Conservation (phyloP, 2,888 invertebrate genomes). For the Salticus scenicus region DNA sequence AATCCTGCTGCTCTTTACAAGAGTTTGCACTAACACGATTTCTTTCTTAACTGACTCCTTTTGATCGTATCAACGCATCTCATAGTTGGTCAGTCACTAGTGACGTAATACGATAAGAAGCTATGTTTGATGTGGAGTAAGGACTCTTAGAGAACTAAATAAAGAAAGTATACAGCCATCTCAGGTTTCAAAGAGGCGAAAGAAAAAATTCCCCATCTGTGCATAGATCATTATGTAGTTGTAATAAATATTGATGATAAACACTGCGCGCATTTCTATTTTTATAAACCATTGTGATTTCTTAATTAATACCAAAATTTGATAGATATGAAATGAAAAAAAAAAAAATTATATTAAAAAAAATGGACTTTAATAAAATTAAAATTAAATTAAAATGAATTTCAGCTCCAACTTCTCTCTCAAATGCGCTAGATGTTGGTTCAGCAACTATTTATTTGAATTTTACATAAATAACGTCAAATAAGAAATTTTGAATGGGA, state of each 20-base stretch:
- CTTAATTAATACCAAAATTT: too few species aligned
- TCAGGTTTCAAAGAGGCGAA: constrained; percentile 41
- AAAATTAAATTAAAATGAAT: too few species aligned
- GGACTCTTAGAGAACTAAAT: constrained; percentile 36
- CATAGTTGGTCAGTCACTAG: constrained; percentile 56
- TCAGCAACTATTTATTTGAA: too few species aligned
- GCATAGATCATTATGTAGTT: constrained; percentile 42
- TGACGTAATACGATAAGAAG: constrained; percentile 53
- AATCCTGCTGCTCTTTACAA: background rate
- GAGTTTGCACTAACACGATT: background rate
- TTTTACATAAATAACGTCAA: too few species aligned
- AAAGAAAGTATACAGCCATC: constrained; percentile 36
- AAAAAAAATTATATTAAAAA: too few species aligned
- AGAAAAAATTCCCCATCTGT: constrained; percentile 26
- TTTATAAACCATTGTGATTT: too few species aligned
- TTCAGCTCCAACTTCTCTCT: too few species aligned
- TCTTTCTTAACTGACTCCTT: constrained; percentile 11
- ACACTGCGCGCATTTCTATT: background rate
- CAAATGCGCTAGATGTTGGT: too few species aligned
- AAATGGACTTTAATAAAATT: too few species aligned
- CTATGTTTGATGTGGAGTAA: constrained; percentile 21
- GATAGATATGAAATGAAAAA: too few species aligned
- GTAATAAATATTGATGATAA: background rate
- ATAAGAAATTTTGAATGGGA: too few species aligned
- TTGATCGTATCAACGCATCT: constrained; percentile 60